Evolutionary conservation across 2,888 invertebrate genomes (phyloP).

Genomic region (Diloba caeruleocephala): DNA sequence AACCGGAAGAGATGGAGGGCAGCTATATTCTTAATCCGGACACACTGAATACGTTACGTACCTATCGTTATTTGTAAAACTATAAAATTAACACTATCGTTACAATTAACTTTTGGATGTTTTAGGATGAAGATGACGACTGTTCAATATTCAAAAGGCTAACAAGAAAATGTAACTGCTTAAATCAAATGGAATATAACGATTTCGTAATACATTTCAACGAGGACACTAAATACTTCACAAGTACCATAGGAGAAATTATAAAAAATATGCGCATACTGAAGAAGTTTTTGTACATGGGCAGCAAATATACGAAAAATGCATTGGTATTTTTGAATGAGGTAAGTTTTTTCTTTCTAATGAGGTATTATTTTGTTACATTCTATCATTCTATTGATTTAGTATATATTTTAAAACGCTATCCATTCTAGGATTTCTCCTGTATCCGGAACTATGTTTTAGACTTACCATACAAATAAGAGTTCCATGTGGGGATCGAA

Average conservation of each 20-base stretch:
- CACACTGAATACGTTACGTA: too few species aligned
- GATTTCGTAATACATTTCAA: slow-evolving; percentile 83
- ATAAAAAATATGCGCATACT: slow-evolving; percentile 81
- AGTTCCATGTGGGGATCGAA: too few species aligned
- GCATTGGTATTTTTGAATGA: slow-evolving; percentile 80
- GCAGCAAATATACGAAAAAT: slow-evolving; percentile 72
- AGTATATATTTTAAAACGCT: too few species aligned
- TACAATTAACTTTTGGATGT: slow-evolving; percentile 9
- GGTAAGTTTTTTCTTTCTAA: slow-evolving; percentile 52
- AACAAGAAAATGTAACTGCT: slow-evolving; percentile 77
- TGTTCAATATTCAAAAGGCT: slow-evolving; percentile 80
- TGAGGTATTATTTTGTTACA: too few species aligned
- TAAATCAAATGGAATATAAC: slow-evolving; percentile 74
- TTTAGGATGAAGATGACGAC: slow-evolving; percentile 73
- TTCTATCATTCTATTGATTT: too few species aligned
- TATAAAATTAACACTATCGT: not conserved
- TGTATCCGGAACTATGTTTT: too few species aligned
- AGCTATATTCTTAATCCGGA: too few species aligned
- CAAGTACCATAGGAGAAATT: slow-evolving; percentile 75
- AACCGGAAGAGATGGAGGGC: too few species aligned
- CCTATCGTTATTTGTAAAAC: too few species aligned
- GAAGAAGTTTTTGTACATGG: slow-evolving; percentile 82
- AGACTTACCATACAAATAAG: too few species aligned
- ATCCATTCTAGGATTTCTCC: too few species aligned
- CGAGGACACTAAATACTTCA: slow-evolving; percentile 73